These are phyloP conservation scores for Galaxea fascicularis DNA, from an alignment of 92 coral and sea anemone genomes.

Conservation along the genomic window DNA sequence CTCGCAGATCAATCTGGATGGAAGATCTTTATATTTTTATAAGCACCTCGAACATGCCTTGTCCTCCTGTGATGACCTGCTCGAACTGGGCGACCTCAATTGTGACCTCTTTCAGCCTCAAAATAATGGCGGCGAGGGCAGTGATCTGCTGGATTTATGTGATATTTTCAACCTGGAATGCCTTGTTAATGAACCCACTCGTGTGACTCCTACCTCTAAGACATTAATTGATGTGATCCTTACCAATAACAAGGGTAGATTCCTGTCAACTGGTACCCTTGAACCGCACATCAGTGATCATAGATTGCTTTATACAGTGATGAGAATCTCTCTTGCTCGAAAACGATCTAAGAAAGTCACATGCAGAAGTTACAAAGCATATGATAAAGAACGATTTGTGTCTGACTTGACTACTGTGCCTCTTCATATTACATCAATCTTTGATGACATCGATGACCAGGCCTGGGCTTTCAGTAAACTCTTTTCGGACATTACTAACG, in stretches of 20 bases:
- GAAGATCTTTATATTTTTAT: neutral
- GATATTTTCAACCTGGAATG: too few relatives aligned
- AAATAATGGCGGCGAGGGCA: too few relatives aligned
- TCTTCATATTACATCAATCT: neutral
- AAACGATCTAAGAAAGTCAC: neutral
- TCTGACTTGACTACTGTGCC: conserved; percentile 3
- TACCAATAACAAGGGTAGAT: too few relatives aligned
- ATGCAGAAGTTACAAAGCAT: too few relatives aligned
- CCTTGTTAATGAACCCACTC: neutral
- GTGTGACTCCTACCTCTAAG: neutral
- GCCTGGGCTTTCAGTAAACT: conserved; percentile 18
- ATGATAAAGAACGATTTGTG: too few relatives aligned
- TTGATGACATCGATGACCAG: conserved; percentile 9
- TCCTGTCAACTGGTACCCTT: too few relatives aligned
- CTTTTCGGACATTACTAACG: too few relatives aligned
- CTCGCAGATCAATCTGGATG: neutral
- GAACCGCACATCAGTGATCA: too few relatives aligned
- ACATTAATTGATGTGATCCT: neutral
- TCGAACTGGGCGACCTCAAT: neutral
- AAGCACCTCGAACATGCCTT: neutral
- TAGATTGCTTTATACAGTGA: too few relatives aligned
- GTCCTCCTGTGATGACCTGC: neutral
- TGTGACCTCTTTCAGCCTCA: neutral
- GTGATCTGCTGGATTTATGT: too few relatives aligned
- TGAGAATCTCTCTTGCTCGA: neutral